These are phyloP conservation scores for Plagiodera versicolora DNA, from an alignment of 2,888 invertebrate genomes.

Conservation along the genomic window DNA sequence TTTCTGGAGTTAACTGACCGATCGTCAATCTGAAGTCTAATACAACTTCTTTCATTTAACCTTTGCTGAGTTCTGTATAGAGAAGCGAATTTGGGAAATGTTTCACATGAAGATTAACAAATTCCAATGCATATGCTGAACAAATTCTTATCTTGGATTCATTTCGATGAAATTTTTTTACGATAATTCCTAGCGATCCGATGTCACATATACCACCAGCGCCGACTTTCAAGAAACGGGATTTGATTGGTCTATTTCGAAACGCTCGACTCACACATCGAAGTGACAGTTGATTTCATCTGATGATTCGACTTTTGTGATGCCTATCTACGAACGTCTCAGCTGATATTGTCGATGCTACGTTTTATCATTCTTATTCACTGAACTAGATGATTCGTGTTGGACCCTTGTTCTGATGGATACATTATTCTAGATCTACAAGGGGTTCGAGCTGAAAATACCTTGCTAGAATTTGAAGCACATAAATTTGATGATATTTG, in stretches of 20 bases:
- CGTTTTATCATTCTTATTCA: constrained; percentile 21
- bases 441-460: neutral
- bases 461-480: no score
- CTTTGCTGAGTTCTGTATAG: no score
- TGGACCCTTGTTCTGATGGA: constrained; percentile 6
- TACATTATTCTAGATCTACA: neutral
- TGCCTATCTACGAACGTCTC: constrained; percentile 17
- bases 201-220: constrained; percentile 42
- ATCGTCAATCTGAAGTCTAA: no score
- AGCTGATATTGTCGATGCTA: constrained; percentile 18
- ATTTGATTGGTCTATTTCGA: constrained; percentile 22
- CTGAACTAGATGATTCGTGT: constrained; percentile 20
- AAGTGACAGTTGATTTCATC: constrained; percentile 26
- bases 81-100: no score
- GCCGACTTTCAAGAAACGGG: constrained; percentile 25
- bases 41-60: no score
- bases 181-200: constrained; percentile 41
- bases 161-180: constrained; percentile 32
- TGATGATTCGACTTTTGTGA: constrained; percentile 21
- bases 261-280: constrained; percentile 25
- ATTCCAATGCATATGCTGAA: neutral
- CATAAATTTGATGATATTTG: no score
- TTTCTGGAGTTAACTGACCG: no score
- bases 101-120: neutral
- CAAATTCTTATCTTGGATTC: constrained; percentile 6